phyloP scores from a whole-genome alignment of 2,113 vertebrate species.

The Coptodon bakossiorum region DNA sequence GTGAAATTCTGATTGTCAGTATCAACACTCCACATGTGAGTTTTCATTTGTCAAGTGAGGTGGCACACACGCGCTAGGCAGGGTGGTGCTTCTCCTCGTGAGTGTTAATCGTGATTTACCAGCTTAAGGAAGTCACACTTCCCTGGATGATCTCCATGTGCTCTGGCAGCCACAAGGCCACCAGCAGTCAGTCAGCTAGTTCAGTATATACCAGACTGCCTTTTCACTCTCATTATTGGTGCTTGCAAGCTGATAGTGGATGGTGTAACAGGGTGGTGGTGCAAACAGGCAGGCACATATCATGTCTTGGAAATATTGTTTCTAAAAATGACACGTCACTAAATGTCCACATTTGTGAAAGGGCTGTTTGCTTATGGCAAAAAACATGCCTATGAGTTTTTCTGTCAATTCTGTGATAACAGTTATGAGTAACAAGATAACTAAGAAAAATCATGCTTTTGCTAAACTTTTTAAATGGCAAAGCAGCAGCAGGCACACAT shows the following conservation, averaged over 20 bases:
- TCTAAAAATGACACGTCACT: background rate
- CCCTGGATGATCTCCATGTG: slow-evolving; percentile 59
- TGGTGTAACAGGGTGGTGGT: background rate
- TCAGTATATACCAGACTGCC: background rate
- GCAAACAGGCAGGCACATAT: background rate
- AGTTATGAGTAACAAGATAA: background rate
- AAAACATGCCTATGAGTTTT: background rate
- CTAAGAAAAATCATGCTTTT: background rate
- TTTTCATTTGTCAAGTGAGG: background rate
- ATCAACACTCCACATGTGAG: background rate
- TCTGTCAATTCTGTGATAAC: background rate
- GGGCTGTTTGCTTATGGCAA: background rate
- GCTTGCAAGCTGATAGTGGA: background rate
- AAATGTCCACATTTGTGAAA: background rate
- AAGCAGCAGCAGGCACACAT: background rate
- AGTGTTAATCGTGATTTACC: slow-evolving; percentile 55
- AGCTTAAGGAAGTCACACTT: slow-evolving; percentile 67
- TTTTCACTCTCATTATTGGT: background rate
- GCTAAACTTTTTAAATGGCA: background rate
- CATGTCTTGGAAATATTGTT: background rate
- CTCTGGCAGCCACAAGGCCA: slow-evolving; percentile 24
- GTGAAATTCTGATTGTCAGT: background rate
- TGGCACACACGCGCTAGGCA: background rate
- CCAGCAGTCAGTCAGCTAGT: background rate
- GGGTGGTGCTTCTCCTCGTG: slow-evolving; percentile 46